Conservation (phyloP, 2,888 invertebrate species). For the Chaetogeoica ovagalla region DNA sequence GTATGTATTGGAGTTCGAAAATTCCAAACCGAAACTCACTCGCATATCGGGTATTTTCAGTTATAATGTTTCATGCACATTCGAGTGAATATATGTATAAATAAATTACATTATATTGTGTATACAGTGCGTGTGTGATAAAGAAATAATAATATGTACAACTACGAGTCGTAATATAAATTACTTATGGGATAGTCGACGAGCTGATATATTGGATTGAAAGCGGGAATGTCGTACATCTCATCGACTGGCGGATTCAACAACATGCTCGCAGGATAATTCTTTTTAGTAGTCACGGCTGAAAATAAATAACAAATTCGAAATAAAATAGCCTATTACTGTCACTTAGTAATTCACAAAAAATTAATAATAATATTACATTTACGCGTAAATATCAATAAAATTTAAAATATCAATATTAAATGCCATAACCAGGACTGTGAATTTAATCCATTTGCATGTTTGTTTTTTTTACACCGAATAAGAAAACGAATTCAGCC, state of each 20-base stretch:
- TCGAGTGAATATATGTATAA: slow-evolving; percentile 26
- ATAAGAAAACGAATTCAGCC: no score
- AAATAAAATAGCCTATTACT: background rate
- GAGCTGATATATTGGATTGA: slow-evolving; percentile 23
- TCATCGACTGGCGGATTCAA: slow-evolving; percentile 2
- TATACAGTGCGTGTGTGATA: background rate
- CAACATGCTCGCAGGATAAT: background rate
- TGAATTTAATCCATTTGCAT: no score
- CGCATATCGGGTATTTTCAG: background rate
- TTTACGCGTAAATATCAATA: no score
- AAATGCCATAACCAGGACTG: no score
- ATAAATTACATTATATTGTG: background rate
- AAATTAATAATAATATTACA: no score
- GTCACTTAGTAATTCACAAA: background rate
- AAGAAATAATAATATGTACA: no score
- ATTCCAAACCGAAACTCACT: slow-evolving; percentile 4
- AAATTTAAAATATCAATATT: no score
- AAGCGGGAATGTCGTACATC: slow-evolving; percentile 22
- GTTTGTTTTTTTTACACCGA: no score
- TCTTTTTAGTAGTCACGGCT: slow-evolving; percentile 27
- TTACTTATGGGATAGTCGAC: slow-evolving; percentile 36
- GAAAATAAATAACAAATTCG: slow-evolving; percentile 11
- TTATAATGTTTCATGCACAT: slow-evolving; percentile 35
- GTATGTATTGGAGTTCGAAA: background rate
- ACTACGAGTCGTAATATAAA: background rate